Base-by-base conservation (phyloP, 2,888 invertebrate species). In the Leptinotarsa tumamoca region DNA sequence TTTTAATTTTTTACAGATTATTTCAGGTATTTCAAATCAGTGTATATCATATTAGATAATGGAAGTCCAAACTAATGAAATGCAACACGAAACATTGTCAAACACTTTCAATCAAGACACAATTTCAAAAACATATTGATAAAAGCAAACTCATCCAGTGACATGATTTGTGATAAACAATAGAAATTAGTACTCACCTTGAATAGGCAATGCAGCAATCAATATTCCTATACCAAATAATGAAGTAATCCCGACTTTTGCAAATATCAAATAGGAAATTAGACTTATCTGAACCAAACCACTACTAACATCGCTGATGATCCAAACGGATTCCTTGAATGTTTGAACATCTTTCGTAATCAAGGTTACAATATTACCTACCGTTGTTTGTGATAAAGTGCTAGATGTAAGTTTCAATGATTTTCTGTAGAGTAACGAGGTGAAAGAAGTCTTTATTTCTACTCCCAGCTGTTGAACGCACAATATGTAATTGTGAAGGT, bases 321-420 rank as follows among this genome's bases (percentile, higher is more conserved):
- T 96, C 83, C 96, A 92, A 66, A 96, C 91, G 14, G 95, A 95
- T 84, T 95, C 91, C 87, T 98, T 97, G 87, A 98, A 97, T 70
- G 96, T 92, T 83, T 94, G 94, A 78, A 98, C 95, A 87, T 98
- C 98, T 86, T 98, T 98, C 1, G 97, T 96, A 72, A 98, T 90
- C 21, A 98, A 91, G 85, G 98, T 98, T 50, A 98, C 96, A 77
- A 92, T 90, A 84, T 92, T 92, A 1, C 93, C 93, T 63, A 90
- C 89, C 14, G 95, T 94, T 13, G 95, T 94, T 84, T 94, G 91
- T 13, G 92, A 92, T 79, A 96, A 84, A 1, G 95, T 93, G 0
- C 91, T 79, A 0, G 84, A 82, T n/a, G 84, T 85, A 49, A 87
- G 75, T 74, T 84, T 85, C 49, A 87, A 74, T 0, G 85, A 82